Percentiles rank a stretch among this genome's conserved stretches.
Evolutionary conservation across 2,113 vertebrate genomes (phyloP).

Genomic region (Micronycteris hirsuta): DNA sequence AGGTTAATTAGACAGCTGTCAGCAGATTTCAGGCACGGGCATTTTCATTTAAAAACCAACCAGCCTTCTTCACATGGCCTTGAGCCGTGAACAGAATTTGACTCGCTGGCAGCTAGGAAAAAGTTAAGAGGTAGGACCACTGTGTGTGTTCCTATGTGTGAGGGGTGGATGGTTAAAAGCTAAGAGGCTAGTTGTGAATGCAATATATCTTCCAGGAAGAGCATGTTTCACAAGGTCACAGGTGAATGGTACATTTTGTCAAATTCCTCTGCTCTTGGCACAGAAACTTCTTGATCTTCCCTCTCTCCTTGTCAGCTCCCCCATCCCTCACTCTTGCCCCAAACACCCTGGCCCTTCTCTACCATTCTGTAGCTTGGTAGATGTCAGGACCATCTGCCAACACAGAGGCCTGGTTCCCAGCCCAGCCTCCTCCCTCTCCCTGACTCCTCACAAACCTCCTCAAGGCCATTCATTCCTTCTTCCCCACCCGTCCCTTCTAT

Average conservation of each 20-base stretch:
- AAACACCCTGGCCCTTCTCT: background rate
- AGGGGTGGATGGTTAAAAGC: background rate
- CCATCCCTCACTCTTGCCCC: background rate
- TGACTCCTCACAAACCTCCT: background rate
- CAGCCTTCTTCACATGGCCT: background rate
- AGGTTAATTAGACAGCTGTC: conserved; percentile 14
- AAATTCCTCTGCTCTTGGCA: background rate
- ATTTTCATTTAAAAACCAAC: conserved; percentile 10
- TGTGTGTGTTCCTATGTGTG: background rate
- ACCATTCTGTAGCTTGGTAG: background rate
- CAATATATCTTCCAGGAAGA: background rate
- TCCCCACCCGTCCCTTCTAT: background rate
- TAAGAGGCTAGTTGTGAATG: background rate
- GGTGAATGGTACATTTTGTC: background rate
- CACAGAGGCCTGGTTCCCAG: background rate
- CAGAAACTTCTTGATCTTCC: background rate
- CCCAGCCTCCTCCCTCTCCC: background rate
- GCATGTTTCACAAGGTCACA: background rate
- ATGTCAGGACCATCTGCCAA: background rate
- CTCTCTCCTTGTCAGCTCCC: background rate
- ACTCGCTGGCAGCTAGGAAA: background rate
- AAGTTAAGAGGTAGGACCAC: background rate
- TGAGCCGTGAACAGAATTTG: background rate
- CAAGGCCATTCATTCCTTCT: background rate
- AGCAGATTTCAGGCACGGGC: background rate